Conservation (phyloP, 2,888 invertebrate species). For the Cylindroiulus punctatus region DNA sequence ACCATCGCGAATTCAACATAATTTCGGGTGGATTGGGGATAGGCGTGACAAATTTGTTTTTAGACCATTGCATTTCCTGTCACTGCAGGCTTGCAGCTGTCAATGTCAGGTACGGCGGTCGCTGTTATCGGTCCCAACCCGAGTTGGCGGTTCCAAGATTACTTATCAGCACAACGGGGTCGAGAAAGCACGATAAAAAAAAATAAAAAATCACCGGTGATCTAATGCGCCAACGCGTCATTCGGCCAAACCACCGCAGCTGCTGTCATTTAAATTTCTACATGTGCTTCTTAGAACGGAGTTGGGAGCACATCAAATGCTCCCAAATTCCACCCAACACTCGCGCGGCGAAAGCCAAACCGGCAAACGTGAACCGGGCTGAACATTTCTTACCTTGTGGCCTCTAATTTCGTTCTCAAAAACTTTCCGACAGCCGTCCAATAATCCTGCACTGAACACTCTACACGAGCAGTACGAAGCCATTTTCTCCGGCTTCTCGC, state of each 20-base stretch:
- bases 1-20: not conserved
- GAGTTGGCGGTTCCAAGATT: not conserved
- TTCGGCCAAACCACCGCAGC: not conserved
- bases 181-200: not conserved
- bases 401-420: constrained; percentile 16
- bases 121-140: too few relatives aligned
- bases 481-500: constrained; percentile 2
- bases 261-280: constrained; percentile 8
- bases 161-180: not conserved
- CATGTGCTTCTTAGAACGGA: not conserved
- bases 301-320: not conserved
- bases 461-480: constrained; percentile 16
- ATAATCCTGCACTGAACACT: constrained; percentile 9
- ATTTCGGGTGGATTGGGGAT: not conserved
- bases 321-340: too few relatives aligned
- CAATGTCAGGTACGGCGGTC: not conserved
- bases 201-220: not conserved
- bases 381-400: not conserved
- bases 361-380: not conserved
- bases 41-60: not conserved
- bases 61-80: not conserved
- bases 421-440: constrained; percentile 17
- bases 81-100: not conserved
- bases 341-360: not conserved
- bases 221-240: too few relatives aligned